phyloP scores from a whole-genome alignment of 2,888 invertebrate species.

The Lepidocyrtinus sp. region DNA sequence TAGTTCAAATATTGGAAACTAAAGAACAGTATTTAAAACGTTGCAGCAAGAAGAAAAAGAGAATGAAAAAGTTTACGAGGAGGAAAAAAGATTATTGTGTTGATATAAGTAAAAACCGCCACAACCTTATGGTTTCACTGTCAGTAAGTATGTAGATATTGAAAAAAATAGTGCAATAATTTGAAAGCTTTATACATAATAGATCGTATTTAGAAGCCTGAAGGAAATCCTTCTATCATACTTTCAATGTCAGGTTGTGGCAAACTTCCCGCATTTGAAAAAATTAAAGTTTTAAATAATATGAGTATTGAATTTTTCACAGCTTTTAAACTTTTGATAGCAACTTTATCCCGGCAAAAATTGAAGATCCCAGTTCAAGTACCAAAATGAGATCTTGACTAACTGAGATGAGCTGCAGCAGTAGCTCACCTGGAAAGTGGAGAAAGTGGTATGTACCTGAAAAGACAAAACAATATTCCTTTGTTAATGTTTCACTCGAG shows the following conservation, averaged over 20 bases:
- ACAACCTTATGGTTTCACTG: neutral
- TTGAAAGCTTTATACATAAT: too few relatives aligned
- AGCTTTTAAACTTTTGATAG: neutral
- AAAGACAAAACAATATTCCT: neutral
- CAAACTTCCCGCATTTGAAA: constrained; percentile 12
- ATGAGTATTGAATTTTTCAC: neutral
- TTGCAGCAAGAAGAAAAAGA: constrained; percentile 43
- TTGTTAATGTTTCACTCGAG: neutral
- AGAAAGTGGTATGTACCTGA: constrained; percentile 76
- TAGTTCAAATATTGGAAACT: neutral
- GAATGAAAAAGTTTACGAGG: constrained; percentile 66
- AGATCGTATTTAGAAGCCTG: too few relatives aligned
- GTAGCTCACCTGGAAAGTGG: constrained; percentile 73
- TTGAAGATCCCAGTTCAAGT: constrained; percentile 18
- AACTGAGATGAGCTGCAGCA: constrained; percentile 70
- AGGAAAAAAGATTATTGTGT: constrained; percentile 64
- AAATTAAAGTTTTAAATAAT: neutral
- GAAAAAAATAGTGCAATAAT: too few relatives aligned
- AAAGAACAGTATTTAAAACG: neutral
- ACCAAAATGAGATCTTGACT: constrained; percentile 56
- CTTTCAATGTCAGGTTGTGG: too few relatives aligned
- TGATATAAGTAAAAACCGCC: too few relatives aligned
- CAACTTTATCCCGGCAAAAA: neutral
- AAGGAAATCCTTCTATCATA: too few relatives aligned
- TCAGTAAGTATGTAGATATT: neutral